Percentiles rank a stretch among this genome's conserved stretches.
phyloP scores from a whole-genome alignment of 2,113 vertebrate genomes.

The Indicator indicator region DNA sequence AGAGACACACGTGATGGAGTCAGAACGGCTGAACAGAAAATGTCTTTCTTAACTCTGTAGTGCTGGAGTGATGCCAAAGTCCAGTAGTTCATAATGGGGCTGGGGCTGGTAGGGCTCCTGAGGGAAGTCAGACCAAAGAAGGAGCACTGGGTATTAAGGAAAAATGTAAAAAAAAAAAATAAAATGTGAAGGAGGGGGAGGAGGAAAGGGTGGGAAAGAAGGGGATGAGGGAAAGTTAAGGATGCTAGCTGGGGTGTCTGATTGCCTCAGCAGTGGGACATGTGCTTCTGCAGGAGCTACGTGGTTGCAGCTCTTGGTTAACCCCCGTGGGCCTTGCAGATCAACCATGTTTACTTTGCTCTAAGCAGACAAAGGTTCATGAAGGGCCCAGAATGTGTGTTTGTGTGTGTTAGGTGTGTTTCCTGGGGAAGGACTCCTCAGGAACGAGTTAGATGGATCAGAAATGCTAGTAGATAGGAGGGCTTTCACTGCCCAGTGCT shows the following conservation, averaged over 20 bases:
- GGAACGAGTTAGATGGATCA: background rate
- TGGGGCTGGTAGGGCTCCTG: background rate
- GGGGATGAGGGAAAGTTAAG: background rate
- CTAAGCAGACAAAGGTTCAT: background rate
- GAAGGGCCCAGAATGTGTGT: rapidly evolving
- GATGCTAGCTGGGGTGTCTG: background rate
- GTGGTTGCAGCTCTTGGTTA: background rate
- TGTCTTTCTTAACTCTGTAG: constrained; percentile 4
- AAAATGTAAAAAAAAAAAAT: background rate
- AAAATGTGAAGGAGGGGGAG: background rate
- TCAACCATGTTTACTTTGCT: background rate
- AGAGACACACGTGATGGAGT: constrained; percentile 14
- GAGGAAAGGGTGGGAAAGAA: background rate
- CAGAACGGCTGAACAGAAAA: constrained; percentile 29
- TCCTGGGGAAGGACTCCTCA: background rate
- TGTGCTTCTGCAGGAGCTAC: background rate
- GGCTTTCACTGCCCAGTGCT: background rate
- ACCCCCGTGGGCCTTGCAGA: background rate
- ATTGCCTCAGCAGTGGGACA: background rate
- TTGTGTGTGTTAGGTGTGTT: background rate
- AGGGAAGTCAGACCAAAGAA: background rate
- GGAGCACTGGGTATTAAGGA: background rate
- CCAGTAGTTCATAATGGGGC: constrained; percentile 14
- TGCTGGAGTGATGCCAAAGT: background rate
- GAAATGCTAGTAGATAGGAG: background rate